phyloP scores from a whole-genome alignment of 2,888 invertebrate genomes.

The Ormyrus nitidulus region DNA sequence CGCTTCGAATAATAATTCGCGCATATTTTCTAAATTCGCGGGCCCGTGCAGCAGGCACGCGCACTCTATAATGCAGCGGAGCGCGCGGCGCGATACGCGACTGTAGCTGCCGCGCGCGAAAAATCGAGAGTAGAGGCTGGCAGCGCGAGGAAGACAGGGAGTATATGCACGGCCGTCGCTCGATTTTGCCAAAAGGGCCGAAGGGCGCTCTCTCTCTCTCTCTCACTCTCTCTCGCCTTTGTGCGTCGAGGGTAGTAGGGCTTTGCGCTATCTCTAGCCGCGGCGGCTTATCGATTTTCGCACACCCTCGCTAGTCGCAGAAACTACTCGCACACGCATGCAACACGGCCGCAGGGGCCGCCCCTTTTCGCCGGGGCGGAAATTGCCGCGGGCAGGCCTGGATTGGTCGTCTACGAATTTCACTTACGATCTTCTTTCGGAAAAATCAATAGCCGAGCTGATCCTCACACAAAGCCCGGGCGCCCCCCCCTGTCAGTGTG shows the following conservation, averaged over 20 bases:
- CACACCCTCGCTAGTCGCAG: slow-evolving; percentile 18
- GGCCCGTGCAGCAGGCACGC: slow-evolving; percentile 16
- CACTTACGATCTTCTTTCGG: slow-evolving; percentile 46
- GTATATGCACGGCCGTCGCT: not conserved
- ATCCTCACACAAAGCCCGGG: not conserved
- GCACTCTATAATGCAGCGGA: no score
- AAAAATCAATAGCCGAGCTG: slow-evolving; percentile 50
- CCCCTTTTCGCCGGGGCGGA: slow-evolving; percentile 26
- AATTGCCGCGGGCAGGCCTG: slow-evolving; percentile 45
- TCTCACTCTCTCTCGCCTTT: slow-evolving; percentile 9
- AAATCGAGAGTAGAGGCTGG: not conserved
- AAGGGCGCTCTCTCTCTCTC: no score
- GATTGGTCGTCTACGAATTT: slow-evolving; percentile 54
- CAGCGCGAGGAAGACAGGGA: not conserved
- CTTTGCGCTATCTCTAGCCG: slow-evolving; percentile 44
- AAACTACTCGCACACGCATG: slow-evolving; percentile 31
- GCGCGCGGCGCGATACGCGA: no score
- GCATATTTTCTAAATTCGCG: slow-evolving; percentile 54
- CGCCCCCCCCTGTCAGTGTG: not conserved
- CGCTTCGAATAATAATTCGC: slow-evolving; percentile 56
- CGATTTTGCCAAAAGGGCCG: not conserved
- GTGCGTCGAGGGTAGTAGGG: slow-evolving; percentile 37
- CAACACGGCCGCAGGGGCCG: not conserved
- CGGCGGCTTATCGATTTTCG: slow-evolving; percentile 55
- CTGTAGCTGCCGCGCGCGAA: no score